A percentile compares a stretch with the other conserved stretches of the same genome.
These are phyloP conservation scores for Laspeyria flexula DNA, from an alignment of 2,888 invertebrate genomes.

Conservation along the genomic window DNA sequence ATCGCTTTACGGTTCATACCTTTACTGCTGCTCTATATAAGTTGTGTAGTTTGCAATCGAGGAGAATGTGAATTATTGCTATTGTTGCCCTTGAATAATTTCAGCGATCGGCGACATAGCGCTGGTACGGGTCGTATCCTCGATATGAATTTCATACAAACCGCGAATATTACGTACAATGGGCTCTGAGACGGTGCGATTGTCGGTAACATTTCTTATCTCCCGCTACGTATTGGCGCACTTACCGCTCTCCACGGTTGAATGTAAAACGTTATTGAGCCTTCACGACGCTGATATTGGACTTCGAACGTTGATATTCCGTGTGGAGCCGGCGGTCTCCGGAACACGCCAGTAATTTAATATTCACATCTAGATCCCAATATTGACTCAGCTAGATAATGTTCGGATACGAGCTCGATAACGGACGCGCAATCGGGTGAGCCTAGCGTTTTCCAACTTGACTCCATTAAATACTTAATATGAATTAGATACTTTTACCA, in stretches of 20 bases:
- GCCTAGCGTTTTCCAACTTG: conserved; percentile 15
- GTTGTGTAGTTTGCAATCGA: conserved; percentile 5
- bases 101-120: conserved; percentile 36
- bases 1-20: conserved; percentile 43
- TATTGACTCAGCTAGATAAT: conserved; percentile 39
- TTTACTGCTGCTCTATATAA: conserved; percentile 8
- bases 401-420: conserved; percentile 23
- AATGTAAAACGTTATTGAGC: conserved; percentile 74
- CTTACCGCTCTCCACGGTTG: conserved; percentile 63
- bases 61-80: conserved; percentile 46
- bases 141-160: conserved; percentile 64
- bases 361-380: conserved; percentile 58
- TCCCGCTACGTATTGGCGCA: conserved; percentile 63
- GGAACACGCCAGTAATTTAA: conserved; percentile 55
- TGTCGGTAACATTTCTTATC: conserved; percentile 73
- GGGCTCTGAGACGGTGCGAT: conserved; percentile 59
- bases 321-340: conserved; percentile 46
- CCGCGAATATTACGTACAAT: conserved; percentile 59
- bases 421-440: conserved; percentile 8
- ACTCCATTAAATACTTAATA: conserved; percentile 18
- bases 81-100: conserved; percentile 54
- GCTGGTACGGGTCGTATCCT: conserved; percentile 25
- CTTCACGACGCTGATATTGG: conserved; percentile 66
- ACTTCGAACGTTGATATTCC: conserved; percentile 63
- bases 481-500: neutral